Evolutionary conservation across 2,113 vertebrate species (phyloP).

Genomic region (Rafetus swinhoei): DNA sequence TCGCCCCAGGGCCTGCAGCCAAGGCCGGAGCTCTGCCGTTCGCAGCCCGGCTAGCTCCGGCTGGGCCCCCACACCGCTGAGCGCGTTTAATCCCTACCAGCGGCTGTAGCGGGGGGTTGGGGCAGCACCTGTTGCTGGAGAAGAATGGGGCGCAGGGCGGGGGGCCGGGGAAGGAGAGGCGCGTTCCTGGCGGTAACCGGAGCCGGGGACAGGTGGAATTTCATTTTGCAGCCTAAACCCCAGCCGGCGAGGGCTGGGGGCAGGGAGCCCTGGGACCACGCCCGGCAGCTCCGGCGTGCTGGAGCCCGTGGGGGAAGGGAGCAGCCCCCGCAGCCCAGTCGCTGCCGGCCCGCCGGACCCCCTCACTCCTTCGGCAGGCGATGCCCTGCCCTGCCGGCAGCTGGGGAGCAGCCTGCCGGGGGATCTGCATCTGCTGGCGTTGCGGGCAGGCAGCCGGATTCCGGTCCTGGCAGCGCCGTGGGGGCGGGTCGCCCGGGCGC

Average conservation of each 20-base stretch:
- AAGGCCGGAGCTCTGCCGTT: not conserved
- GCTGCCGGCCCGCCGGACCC: not conserved
- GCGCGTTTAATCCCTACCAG: fast-evolving
- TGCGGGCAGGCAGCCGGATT: not conserved
- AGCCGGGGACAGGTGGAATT: slow-evolving; percentile 75
- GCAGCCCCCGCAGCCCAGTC: not conserved
- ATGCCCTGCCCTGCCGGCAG: too few species aligned
- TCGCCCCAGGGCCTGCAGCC: not conserved
- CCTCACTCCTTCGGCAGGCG: too few species aligned
- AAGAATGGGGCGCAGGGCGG: slow-evolving; percentile 55
- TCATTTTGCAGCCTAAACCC: slow-evolving; percentile 48
- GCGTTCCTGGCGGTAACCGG: slow-evolving; percentile 64
- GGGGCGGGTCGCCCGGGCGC: not conserved
- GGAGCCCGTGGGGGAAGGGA: not conserved
- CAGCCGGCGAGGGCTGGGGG: not conserved
- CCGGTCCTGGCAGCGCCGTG: not conserved
- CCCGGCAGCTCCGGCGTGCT: not conserved
- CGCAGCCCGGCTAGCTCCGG: not conserved
- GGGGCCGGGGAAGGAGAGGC: slow-evolving; percentile 48
- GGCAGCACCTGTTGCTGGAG: slow-evolving; percentile 59
- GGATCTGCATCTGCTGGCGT: not conserved
- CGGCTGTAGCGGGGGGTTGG: not conserved
- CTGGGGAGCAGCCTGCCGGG: too few species aligned
- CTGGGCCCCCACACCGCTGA: not conserved
- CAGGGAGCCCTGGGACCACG: not conserved